These are phyloP conservation scores for Cryptocephalus primarius DNA, from an alignment of 2,888 invertebrate species.

Conservation along the genomic window DNA sequence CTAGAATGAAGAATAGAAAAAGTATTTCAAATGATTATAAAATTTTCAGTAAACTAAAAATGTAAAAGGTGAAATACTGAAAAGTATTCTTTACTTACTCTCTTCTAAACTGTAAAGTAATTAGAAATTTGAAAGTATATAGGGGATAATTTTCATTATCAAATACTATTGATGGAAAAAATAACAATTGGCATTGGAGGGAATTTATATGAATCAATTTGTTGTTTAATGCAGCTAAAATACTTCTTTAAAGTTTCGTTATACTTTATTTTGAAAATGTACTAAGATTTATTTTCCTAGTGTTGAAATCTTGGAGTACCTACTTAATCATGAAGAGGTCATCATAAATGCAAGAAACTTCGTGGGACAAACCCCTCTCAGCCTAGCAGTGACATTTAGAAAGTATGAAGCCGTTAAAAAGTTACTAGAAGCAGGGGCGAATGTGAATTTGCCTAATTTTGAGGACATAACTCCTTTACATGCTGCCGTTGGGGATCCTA, in stretches of 20 bases:
- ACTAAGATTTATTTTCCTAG: background rate
- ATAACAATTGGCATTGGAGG: too few species aligned
- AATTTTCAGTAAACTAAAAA: too few species aligned
- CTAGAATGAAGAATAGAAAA: too few species aligned
- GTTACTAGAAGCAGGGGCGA: conserved; percentile 15
- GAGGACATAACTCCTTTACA: conserved; percentile 17
- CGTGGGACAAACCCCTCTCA: conserved; percentile 17
- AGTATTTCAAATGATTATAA: too few species aligned
- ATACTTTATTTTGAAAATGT: background rate
- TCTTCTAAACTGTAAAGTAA: too few species aligned
- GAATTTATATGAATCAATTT: too few species aligned
- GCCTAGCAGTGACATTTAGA: conserved; percentile 9
- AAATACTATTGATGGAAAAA: too few species aligned
- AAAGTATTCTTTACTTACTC: too few species aligned
- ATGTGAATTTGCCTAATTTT: conserved; percentile 14
- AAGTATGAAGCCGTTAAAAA: conserved; percentile 7
- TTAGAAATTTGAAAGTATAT: too few species aligned
- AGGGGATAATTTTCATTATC: too few species aligned
- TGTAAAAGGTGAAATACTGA: too few species aligned
- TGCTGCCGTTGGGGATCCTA: conserved; percentile 9
- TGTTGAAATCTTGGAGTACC: conserved; percentile 1
- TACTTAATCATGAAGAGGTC: conserved; percentile 12
- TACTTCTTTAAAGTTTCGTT: background rate
- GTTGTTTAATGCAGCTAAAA: too few species aligned
- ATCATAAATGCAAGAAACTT: conserved; percentile 15